Evolutionary conservation across 2,113 vertebrate genomes (phyloP), one percentile per base, ranked within the genome.

Genomic region (Myotis lucifugus): DNA sequence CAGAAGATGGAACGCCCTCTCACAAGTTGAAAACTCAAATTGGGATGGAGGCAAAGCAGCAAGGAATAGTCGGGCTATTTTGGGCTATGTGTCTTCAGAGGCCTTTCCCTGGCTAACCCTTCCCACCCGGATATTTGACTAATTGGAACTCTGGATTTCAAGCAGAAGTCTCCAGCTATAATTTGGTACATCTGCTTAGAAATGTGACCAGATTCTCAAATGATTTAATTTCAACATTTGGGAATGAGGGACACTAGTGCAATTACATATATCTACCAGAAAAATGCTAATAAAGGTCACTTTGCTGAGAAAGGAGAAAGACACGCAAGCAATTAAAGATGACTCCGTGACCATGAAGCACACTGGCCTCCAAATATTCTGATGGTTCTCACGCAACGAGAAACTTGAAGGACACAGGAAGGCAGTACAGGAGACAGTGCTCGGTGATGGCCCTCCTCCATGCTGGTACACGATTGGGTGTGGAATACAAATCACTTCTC

Each of bases 181-280:
- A 98, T 97, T 98, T 98, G 93, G 82, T 97, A 96, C 98, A 98
- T 98, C 97, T 98, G 96, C 93, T 98, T 95, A 83, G 82, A 87
- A 96, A 97, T 96, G 97, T 96, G 98, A 97, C 96, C 95, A 88
- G 96, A 95, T 95, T 95, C 93, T 96, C 95, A 97, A 98, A 97
- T 83, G 95, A 98, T 91, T 97, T 98, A 97, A 98, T 98, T 98
- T 97, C 96, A 98, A 96, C 90, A 88, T 78, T 97, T 90, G 94
- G 96, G 95, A 96, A 97, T 95, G 96, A 95, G 96, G 97, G 97
- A 95, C 95, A 97, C 95, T 85, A 93, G 90, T 9, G 88, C 91
- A 97, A 98, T 98, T 94, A 98, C 96, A 98, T 98, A 97, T 95
- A 98, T 97, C 90, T 66, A 94, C 94, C 96, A 95, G 67, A 97